Evolutionary conservation across 2,888 invertebrate species (phyloP), one percentile per base, ranked within the genome.

Genomic region (Andricus quercusramuli): DNA sequence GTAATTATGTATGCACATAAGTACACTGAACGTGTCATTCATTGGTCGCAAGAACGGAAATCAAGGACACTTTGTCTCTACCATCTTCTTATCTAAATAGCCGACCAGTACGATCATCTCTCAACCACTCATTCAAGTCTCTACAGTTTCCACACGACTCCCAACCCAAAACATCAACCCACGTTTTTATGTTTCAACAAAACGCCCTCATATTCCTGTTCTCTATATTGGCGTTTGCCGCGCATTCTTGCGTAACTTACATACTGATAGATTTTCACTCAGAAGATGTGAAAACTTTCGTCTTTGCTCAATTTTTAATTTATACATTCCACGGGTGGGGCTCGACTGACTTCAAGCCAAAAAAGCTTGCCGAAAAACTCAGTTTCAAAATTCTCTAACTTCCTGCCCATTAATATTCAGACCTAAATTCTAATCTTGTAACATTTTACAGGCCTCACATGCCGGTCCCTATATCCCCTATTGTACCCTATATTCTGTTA

Each of bases 91-190:
- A 68, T 47, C 68, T 22, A 17, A 68, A 25, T 47, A 68, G 47
- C 41, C 15, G 68, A 68, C 47, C 68, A 68, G 29, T 68, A 25
- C 47, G 68, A 25, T 47, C 25, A 25, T 68, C 25, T 47, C 47
- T 44, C 25, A 68, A 68, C 68, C 68, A 68, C 51, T 68, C 68
- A 68, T 68, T 68, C 44, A 68, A 68, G 68, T 68, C 68, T 68
- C 62, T 25, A 22, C 68, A 68, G 68, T 68, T 68, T 68, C 68
- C 68, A 68, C 68, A 47, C 29, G 47, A 44, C 15, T 25, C 25
- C 25, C 68, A 29, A 44, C 44, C 68, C 68, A 68, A 68, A 68
- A 47, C 47, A 68, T 68, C 44, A 68, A 44, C 68, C 68, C 68
- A 68, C 68, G 29, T 67, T 11, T 67, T 67, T 41, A 41, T 37